A percentile compares a stretch with the other conserved stretches of the same genome.
These are phyloP conservation scores for Pammene aurita DNA, from an alignment of 2,888 invertebrate genomes.

Conservation along the genomic window DNA sequence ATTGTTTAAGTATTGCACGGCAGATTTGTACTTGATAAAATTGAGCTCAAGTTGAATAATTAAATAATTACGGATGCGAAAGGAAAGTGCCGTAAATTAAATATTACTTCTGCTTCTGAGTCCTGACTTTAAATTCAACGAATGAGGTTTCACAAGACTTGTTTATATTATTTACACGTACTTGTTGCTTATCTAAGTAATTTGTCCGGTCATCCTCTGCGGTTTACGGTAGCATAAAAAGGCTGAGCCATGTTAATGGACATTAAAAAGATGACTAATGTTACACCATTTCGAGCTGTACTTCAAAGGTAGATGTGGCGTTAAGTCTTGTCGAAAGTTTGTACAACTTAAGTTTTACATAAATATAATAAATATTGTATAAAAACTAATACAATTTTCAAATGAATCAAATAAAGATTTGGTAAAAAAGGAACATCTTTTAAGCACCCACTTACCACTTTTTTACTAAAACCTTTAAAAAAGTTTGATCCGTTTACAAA, in stretches of 20 bases:
- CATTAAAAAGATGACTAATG: conserved; percentile 5
- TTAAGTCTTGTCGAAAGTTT: too few species aligned
- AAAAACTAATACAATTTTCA: too few species aligned
- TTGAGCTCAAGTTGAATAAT: conserved; percentile 4
- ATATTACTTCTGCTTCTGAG: neutral
- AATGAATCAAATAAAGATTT: too few species aligned
- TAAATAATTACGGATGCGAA: neutral
- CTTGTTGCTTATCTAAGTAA: conserved; percentile 35
- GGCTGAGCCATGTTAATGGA: conserved; percentile 30
- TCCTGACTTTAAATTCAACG: conserved; percentile 1
- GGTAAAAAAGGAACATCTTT: too few species aligned
- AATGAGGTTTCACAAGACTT: neutral
- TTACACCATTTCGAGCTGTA: neutral
- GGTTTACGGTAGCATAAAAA: conserved; percentile 34
- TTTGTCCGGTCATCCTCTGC: conserved; percentile 29
- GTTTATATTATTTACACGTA: neutral
- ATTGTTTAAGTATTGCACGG: too few species aligned
- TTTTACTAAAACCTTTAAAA: too few species aligned
- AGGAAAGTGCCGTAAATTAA: neutral
- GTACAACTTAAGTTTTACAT: too few species aligned
- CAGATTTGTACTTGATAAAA: neutral
- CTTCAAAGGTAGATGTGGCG: too few species aligned
- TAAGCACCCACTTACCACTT: too few species aligned
- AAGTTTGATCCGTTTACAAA: too few species aligned
- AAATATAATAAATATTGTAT: too few species aligned